These are phyloP conservation scores for Lasioglossum figueresi DNA, from an alignment of 2,888 invertebrate species.

Conservation along the genomic window DNA sequence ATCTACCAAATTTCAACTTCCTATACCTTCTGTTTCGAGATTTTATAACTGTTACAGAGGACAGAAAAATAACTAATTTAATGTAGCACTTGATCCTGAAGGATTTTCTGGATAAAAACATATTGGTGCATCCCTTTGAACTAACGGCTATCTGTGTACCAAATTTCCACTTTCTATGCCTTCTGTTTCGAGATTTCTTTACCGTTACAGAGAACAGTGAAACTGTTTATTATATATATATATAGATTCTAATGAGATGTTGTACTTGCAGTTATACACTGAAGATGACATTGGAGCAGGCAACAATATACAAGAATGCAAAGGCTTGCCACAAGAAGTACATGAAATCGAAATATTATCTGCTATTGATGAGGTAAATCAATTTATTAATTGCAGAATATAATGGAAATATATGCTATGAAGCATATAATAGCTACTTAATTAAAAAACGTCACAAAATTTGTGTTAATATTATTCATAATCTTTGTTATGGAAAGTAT, in stretches of 20 bases:
- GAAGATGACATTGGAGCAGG: not conserved
- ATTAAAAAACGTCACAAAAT: not conserved
- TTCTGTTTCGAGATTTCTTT: no score
- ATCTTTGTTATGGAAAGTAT: not conserved
- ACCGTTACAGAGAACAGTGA: no score
- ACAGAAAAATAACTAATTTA: no score
- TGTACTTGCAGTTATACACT: conserved; percentile 20
- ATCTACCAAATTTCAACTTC: no score
- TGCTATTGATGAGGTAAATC: conserved; percentile 52
- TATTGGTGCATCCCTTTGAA: no score
- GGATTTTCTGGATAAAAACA: no score
- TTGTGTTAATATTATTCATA: not conserved
- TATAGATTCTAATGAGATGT: not conserved
- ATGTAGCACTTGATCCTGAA: no score
- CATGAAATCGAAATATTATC: conserved; percentile 35
- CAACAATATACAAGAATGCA: not conserved
- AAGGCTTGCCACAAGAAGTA: not conserved
- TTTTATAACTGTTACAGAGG: no score
- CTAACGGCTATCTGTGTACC: no score
- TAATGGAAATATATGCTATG: not conserved
- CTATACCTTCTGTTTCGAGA: no score
- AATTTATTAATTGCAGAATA: not conserved
- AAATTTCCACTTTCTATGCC: no score
- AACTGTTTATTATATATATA: no score
- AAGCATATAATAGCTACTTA: not conserved